These are phyloP conservation scores for Butastur rufipennis DNA, from an alignment of 2,113 vertebrate species.

Conservation along the genomic window DNA sequence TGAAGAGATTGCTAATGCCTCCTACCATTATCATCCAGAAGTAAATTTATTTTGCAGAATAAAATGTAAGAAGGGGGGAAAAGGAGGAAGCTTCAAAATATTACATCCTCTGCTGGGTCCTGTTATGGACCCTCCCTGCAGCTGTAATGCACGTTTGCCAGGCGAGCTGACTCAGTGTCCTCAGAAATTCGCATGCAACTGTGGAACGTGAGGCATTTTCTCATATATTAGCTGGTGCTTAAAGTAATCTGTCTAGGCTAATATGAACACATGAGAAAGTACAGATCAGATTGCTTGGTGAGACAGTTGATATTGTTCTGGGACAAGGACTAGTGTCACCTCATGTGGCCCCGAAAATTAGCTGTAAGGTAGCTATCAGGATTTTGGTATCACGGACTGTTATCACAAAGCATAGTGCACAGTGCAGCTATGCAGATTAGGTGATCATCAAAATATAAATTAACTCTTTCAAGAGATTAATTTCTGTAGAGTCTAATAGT, in stretches of 20 bases:
- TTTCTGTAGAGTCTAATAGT: background rate
- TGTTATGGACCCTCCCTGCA: background rate
- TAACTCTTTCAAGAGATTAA: background rate
- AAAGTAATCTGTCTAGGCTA: background rate
- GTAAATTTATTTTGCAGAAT: background rate
- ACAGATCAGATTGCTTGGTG: background rate
- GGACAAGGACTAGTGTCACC: background rate
- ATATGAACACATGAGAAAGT: background rate
- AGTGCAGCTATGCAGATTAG: background rate
- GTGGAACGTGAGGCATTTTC: background rate
- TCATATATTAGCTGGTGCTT: background rate
- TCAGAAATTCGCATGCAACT: background rate
- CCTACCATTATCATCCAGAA: background rate
- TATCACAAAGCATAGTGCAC: background rate
- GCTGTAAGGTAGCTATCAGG: background rate
- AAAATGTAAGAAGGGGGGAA: background rate
- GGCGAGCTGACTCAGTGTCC: rapidly evolving
- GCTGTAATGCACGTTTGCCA: background rate
- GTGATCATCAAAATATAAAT: background rate
- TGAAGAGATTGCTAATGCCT: background rate
- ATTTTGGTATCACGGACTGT: background rate
- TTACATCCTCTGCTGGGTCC: background rate
- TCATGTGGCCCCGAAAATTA: background rate
- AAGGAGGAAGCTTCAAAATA: background rate
- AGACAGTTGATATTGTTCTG: background rate